phyloP scores from a whole-genome alignment of 92 coral and sea anemone genomes.

The Isaurus tuberculatus region DNA sequence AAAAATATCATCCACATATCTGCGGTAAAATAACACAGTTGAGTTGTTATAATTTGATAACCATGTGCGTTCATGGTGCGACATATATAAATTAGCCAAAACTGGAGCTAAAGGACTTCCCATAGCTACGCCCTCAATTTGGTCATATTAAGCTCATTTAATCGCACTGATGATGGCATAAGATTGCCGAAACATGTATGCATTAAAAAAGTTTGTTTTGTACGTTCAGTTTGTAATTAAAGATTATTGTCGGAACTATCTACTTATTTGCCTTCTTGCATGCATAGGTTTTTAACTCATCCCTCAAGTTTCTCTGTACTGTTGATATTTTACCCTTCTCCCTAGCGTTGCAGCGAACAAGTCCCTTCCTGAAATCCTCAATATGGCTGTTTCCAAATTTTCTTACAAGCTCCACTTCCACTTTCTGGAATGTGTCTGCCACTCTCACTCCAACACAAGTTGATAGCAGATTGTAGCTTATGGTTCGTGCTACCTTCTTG shows the following conservation, averaged over 20 bases:
- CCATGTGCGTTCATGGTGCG: too few species aligned
- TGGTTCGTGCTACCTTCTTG: neutral
- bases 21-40: too few species aligned
- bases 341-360: conserved; percentile 4
- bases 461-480: conserved; percentile 13
- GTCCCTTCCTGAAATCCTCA: conserved; percentile 31
- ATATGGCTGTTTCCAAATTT: conserved; percentile 12
- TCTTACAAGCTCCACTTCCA: conserved; percentile 20
- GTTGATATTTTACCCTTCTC: conserved; percentile 27
- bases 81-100: too few species aligned
- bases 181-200: too few species aligned
- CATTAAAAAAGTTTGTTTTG: too few species aligned
- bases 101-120: too few species aligned
- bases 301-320: conserved; percentile 38
- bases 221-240: too few species aligned
- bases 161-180: too few species aligned
- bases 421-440: conserved; percentile 11
- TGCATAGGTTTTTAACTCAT: conserved; percentile 10
- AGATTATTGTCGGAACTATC: conserved; percentile 3
- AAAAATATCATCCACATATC: too few species aligned
- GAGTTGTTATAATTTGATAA: too few species aligned
- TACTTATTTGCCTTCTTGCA: conserved; percentile 11
- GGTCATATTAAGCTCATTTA: too few species aligned
- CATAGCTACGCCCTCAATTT: too few species aligned
- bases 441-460: conserved; percentile 20